Base-by-base conservation (phyloP, 2,797 vertebrate species). In the Poeciliopsis presidionis region DNA sequence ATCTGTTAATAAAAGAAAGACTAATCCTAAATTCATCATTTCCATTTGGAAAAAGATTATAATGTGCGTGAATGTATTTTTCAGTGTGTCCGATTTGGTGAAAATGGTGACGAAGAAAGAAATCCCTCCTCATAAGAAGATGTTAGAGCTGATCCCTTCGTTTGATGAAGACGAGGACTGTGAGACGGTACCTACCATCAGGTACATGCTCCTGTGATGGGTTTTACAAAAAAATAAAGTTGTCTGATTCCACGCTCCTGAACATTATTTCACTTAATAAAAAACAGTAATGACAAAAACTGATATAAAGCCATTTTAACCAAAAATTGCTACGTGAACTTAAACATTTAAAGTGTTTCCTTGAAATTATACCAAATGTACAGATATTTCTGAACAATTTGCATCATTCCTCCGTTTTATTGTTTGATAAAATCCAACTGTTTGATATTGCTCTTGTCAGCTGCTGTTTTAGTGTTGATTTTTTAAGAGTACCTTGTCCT, bases 51-150 rank as follows among this genome's bases (percentile, higher is more conserved):
- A 4, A 65, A 46, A 72, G 22, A 2, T 70, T 1, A 45, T 5
- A 3, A 74, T 45, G 1, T 72, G 0, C 43, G 7, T 86, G 51
- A 81, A 83, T 67, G 80, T 72, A 78, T 67, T 83, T 70, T 73
- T 28, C 89, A 98, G 97, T 47, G 94, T 98, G 87, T 97, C 93
- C 3, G 92, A 96, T 1, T 53, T 94, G 87, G 93, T 95, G 83
- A 76, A 41, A 61, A 82, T 1, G 47, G 92, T 89, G 73, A 94
- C 93, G 43, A 92, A 75, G 82, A 55, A 1, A 0, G 75, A 89
- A 9, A 89, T 94, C 53, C 90, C 95, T 33, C 78, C 75, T 0
- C 76, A 87, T 63, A 89, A 74, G 81, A 88, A 61, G 81, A 88
- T 95, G 81, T 91, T 99, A 90, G 95, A 95, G 83, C 72, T 96